Conservation (phyloP, 2,888 invertebrate species). For the Apamea monoglypha region DNA sequence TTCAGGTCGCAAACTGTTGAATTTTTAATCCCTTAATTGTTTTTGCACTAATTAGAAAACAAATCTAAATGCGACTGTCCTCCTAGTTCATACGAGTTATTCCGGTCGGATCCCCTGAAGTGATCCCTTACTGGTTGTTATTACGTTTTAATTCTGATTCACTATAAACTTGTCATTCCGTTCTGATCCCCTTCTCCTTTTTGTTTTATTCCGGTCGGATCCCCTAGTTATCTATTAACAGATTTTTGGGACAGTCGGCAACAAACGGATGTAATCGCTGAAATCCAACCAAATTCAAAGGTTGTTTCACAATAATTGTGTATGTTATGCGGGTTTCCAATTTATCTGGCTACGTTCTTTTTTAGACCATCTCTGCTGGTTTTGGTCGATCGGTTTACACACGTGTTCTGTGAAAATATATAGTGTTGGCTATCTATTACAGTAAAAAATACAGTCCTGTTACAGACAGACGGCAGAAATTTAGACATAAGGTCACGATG, state of each 20-base stretch:
- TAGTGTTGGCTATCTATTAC: no score
- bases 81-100: slow-evolving; percentile 21
- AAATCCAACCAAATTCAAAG: slow-evolving; percentile 18
- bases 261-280: slow-evolving; percentile 28
- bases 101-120: no score
- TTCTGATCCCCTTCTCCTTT: no score
- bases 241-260: no score
- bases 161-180: no score
- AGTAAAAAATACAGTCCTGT: background rate
- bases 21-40: background rate
- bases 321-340: slow-evolving; percentile 4
- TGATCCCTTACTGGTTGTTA: no score
- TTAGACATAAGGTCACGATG: no score
- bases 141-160: no score
- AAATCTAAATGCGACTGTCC: slow-evolving; percentile 14
- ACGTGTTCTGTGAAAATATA: background rate
- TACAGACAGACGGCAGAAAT: background rate
- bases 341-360: background rate
- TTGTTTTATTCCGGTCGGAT: no score
- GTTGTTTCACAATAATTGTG: background rate
- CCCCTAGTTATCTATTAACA: no score
- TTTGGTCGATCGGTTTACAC: background rate
- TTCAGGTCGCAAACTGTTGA: slow-evolving; percentile 1
- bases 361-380: background rate
- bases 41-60: slow-evolving; percentile 5